These are phyloP conservation scores for Ctenochaetus hawaiiensis DNA, from an alignment of 2,797 vertebrate species.

Conservation along the genomic window DNA sequence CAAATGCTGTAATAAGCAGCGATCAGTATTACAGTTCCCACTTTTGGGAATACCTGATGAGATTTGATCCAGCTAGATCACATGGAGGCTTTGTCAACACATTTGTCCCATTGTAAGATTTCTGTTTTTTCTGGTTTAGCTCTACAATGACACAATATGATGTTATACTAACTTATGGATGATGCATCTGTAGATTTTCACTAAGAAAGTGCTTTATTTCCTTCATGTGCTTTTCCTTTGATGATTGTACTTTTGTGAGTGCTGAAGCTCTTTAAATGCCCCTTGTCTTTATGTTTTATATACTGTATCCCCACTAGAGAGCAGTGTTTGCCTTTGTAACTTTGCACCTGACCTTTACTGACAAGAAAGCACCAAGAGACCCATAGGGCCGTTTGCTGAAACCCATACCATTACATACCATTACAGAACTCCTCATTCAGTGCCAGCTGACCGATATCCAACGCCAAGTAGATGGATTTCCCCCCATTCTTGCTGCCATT, in stretches of 20 bases:
- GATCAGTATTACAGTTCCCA: conserved; percentile 80
- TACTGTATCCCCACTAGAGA: conserved; percentile 76
- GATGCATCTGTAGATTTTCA: conserved; percentile 71
- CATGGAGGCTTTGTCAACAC: conserved; percentile 64
- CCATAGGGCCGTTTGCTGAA: conserved; percentile 28
- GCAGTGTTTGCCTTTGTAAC: conserved; percentile 77
- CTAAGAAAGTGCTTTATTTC: conserved; percentile 69
- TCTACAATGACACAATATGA: conserved; percentile 69
- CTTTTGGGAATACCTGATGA: conserved; percentile 53
- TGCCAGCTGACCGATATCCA: conserved; percentile 56
- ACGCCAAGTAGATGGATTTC: conserved; percentile 42
- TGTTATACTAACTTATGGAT: conserved; percentile 81
- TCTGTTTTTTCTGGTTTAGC: conserved; percentile 55
- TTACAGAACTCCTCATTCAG: conserved; percentile 22
- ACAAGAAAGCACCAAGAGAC: conserved; percentile 44
- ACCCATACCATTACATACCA: conserved; percentile 15
- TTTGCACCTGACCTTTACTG: conserved; percentile 69
- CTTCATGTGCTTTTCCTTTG: conserved; percentile 45
- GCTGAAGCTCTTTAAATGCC: conserved; percentile 54
- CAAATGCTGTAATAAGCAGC: conserved; percentile 73
- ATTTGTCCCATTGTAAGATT: conserved; percentile 59
- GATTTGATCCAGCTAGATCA: conserved; percentile 65
- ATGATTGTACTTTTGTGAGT: conserved; percentile 62
- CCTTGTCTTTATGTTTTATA: conserved; percentile 52
- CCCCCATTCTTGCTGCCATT: conserved; percentile 38